Evolutionary conservation across 2,797 vertebrate genomes (phyloP).

Genomic region (Varecia variegata): DNA sequence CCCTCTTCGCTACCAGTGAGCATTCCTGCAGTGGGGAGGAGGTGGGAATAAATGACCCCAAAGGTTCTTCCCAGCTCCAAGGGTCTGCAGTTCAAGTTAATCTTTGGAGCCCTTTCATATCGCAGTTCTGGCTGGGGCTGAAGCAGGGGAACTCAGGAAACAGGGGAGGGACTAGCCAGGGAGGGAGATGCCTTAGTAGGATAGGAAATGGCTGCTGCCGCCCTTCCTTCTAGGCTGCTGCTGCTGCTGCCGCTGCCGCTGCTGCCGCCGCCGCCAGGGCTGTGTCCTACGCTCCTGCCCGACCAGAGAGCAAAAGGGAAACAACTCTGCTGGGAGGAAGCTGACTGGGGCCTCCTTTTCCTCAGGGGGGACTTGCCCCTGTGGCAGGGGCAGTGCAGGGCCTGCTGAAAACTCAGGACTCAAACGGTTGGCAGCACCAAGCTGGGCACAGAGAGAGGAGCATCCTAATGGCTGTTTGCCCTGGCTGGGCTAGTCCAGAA

Average conservation of each 20-base stretch:
- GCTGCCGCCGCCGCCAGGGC: not conserved
- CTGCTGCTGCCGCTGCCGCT: not conserved
- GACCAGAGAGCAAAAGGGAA: constrained; percentile 55
- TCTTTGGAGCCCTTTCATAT: constrained; percentile 26
- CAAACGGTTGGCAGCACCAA: not conserved
- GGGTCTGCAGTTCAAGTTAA: constrained; percentile 4
- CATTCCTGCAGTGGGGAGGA: not conserved
- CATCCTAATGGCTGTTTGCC: not conserved
- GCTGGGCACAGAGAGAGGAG: not conserved
- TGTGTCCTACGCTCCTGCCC: not conserved
- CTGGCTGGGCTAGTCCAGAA: not conserved
- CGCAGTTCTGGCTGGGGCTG: not conserved
- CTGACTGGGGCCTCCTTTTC: constrained; percentile 39
- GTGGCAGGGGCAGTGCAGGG: not conserved
- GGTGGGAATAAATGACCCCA: not conserved
- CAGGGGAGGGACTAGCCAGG: not conserved
- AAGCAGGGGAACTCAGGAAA: constrained; percentile 55
- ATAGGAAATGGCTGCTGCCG: constrained; percentile 27
- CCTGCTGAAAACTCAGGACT: not conserved
- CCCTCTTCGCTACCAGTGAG: not conserved
- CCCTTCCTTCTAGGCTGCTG: constrained; percentile 47
- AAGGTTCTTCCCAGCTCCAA: not conserved
- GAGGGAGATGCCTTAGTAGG: constrained; percentile 41
- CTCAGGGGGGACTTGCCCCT: not conserved
- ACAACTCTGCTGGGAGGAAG: constrained; percentile 32